phyloP scores from a whole-genome alignment of 2,797 vertebrate species.

The Etheostoma nigrum region DNA sequence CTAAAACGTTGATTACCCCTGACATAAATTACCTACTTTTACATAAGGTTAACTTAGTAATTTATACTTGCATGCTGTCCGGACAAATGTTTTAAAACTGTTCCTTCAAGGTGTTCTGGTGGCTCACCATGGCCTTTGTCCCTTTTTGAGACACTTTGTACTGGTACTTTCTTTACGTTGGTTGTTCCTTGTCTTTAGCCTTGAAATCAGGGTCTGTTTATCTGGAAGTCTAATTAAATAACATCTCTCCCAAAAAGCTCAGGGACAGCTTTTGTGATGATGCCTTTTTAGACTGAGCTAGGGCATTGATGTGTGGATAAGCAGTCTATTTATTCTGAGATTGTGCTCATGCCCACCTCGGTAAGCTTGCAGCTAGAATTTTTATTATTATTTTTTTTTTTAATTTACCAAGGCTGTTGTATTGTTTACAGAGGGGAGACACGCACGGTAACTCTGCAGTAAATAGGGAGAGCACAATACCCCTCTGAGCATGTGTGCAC shows the following conservation, averaged over 20 bases:
- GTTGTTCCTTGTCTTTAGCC: not conserved
- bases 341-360: slow-evolving; percentile 10
- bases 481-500: not conserved
- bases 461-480: not conserved
- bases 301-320: slow-evolving; percentile 36
- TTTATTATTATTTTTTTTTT: slow-evolving; percentile 6
- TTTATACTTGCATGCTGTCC: not conserved
- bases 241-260: slow-evolving; percentile 23
- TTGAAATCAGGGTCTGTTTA: slow-evolving; percentile 31
- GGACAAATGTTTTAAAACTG: not conserved
- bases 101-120: not conserved
- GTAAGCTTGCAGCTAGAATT: not conserved
- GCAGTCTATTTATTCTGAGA: slow-evolving; percentile 28
- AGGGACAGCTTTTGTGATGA: slow-evolving; percentile 52
- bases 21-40: too few relatives aligned
- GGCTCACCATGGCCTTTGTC: too few relatives aligned
- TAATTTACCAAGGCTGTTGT: slow-evolving; percentile 27
- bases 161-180: slow-evolving; percentile 4
- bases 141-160: not conserved
- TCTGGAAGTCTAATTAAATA: slow-evolving; percentile 42
- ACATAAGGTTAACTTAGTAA: not conserved
- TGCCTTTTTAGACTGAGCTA: slow-evolving; percentile 31
- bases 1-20: too few relatives aligned
- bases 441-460: slow-evolving; percentile 2
- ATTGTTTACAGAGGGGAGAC: not conserved